Evolutionary conservation across 2,888 invertebrate species (phyloP), one percentile per base, ranked within the genome.

Genomic region (Ophion ellenae): DNA sequence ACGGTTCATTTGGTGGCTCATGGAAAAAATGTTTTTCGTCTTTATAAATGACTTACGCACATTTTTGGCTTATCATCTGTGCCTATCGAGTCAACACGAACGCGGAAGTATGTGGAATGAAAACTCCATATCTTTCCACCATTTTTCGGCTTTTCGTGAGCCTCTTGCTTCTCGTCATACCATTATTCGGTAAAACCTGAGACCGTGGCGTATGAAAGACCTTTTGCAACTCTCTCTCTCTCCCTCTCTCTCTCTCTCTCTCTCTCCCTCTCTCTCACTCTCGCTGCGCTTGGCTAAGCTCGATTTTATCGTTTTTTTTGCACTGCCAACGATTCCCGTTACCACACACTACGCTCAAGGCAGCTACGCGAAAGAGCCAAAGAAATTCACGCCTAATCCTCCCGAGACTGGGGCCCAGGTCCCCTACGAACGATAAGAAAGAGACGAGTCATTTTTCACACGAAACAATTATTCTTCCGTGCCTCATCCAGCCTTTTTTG

Each of bases 381-480:
- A 87, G 69, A 78, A 81, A 84, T 81, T 85, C 77, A 71, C 70
- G 77, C 20, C 70, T 67, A 74, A 81, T 40, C 64, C 85, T 81
- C 83, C 32, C 63, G 76, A 79, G 86, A 80, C 76, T 47, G 17
- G 36, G 74, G 66, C 80, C 32, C 32, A 47, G 20, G 73, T 73
- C 69, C 76, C 63, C 57, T 57, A 53, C 64, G 77, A 71, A 73
- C 69, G 85, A 81, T 87, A 84, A 86, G 82, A 59, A 59, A 75
- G 20, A 36, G 28, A 77, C 63, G 64, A 81, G 84, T 85, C 85
- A 85, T 87, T 87, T 85, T 79, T 87, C 85, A 85, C 85, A 59
- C 70, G 47, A 87, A 87, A 87, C 84, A 87, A 87, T 87, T 87
- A 87, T 87, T 87, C 83, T 84, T 81, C 78, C 75, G 69, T 66